A percentile compares a stretch with the other conserved stretches of the same genome.
Conservation (phyloP, 2,113 vertebrate genomes). For the Micronycteris hirsuta region DNA sequence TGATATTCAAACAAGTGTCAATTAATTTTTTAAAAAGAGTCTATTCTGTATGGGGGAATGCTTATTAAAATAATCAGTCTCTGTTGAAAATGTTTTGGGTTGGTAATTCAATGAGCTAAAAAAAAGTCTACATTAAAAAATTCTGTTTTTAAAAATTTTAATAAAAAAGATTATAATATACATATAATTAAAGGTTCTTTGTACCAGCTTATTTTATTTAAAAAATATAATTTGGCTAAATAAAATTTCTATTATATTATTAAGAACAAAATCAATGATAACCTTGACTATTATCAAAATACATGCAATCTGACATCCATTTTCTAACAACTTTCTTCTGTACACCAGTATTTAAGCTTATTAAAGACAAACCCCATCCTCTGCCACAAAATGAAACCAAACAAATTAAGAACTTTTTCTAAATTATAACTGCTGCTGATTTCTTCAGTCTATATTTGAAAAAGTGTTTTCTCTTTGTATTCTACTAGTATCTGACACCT, state of each 20-base stretch:
- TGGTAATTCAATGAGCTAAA: background rate
- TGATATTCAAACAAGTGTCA: constrained; percentile 14
- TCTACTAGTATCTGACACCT: background rate
- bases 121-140: background rate
- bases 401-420: background rate
- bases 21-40: background rate
- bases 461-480: background rate
- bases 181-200: background rate
- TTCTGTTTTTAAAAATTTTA: background rate
- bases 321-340: background rate
- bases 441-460: background rate
- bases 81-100: background rate
- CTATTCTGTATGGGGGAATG: background rate
- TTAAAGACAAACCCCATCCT: background rate
- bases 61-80: background rate
- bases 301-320: background rate
- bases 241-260: background rate
- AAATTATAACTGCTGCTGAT: background rate
- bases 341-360: background rate
- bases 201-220: background rate
- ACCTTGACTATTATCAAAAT: background rate
- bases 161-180: background rate
- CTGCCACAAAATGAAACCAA: background rate
- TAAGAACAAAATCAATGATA: background rate
- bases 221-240: background rate